Evolutionary conservation across 2,113 vertebrate genomes (phyloP).

Genomic region (Nymphicus hollandicus): DNA sequence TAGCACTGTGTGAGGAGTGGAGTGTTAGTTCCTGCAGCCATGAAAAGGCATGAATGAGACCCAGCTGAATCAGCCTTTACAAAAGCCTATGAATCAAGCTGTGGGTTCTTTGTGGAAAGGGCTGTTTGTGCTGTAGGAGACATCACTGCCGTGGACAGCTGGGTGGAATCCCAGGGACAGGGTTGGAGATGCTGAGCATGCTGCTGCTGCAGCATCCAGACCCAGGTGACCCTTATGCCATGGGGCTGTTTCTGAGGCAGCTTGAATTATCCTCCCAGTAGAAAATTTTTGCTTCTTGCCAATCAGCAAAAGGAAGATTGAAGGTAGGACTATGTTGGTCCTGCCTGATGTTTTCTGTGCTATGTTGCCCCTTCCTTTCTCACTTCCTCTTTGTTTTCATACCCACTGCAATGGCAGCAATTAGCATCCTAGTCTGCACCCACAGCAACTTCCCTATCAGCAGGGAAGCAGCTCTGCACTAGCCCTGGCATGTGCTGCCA

Average conservation of each 20-base stretch:
- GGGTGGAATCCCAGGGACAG: fast-evolving
- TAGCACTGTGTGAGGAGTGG: fast-evolving
- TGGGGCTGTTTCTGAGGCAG: not conserved
- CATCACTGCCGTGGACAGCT: not conserved
- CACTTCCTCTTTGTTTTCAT: not conserved
- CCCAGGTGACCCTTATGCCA: fast-evolving
- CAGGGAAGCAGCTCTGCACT: not conserved
- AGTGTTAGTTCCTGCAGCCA: not conserved
- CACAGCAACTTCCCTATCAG: not conserved
- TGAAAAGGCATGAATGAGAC: not conserved
- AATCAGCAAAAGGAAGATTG: not conserved
- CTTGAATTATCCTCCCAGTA: not conserved
- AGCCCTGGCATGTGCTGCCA: not conserved
- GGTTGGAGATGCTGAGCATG: not conserved
- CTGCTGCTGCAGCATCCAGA: not conserved
- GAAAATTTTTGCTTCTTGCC: not conserved
- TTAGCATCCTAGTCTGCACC: not conserved
- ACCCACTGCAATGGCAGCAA: not conserved
- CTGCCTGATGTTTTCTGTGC: not conserved
- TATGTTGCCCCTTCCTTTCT: not conserved
- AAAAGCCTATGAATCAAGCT: not conserved
- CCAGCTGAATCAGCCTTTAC: not conserved
- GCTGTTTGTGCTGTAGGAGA: not conserved
- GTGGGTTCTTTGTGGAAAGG: not conserved
- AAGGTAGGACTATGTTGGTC: not conserved